Conservation (phyloP, 2,888 invertebrate genomes). For the Apotomis capreana region DNA sequence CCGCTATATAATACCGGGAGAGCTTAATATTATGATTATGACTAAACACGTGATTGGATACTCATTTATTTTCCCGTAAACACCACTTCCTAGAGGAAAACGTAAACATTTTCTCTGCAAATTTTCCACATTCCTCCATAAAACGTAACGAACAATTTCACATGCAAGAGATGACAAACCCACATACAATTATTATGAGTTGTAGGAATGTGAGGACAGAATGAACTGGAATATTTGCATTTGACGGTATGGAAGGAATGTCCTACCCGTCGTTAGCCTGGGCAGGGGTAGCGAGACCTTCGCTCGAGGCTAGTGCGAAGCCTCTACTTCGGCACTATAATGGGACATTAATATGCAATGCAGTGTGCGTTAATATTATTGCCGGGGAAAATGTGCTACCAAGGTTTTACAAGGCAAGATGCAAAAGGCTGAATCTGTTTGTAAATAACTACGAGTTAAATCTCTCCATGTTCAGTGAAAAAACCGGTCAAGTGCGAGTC, state of each 20-base stretch:
- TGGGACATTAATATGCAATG: slow-evolving; percentile 30
- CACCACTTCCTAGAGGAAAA: background rate
- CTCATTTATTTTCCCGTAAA: background rate
- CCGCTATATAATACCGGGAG: too few relatives aligned
- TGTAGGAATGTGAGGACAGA: slow-evolving; percentile 26
- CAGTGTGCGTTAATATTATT: slow-evolving; percentile 34
- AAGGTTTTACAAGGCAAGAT: background rate
- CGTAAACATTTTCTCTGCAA: background rate
- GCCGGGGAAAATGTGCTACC: slow-evolving; percentile 14
- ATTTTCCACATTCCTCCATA: slow-evolving; percentile 18
- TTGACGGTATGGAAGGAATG: slow-evolving; percentile 36
- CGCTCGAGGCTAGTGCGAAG: slow-evolving; percentile 35
- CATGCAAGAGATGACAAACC: slow-evolving; percentile 13
- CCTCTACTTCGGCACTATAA: slow-evolving; percentile 1
- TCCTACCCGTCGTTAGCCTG: slow-evolving; percentile 30
- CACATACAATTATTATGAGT: slow-evolving; percentile 19
- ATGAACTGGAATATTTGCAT: slow-evolving; percentile 28
- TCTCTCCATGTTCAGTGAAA: too few relatives aligned
- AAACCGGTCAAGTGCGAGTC: too few relatives aligned
- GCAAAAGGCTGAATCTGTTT: background rate
- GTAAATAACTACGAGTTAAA: too few relatives aligned
- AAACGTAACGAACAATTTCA: background rate
- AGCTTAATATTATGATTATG: too few relatives aligned
- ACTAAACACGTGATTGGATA: background rate
- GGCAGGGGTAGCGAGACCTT: slow-evolving; percentile 31